phyloP scores from a whole-genome alignment of 2,113 vertebrate species.

The Falcunculus frontatus region DNA sequence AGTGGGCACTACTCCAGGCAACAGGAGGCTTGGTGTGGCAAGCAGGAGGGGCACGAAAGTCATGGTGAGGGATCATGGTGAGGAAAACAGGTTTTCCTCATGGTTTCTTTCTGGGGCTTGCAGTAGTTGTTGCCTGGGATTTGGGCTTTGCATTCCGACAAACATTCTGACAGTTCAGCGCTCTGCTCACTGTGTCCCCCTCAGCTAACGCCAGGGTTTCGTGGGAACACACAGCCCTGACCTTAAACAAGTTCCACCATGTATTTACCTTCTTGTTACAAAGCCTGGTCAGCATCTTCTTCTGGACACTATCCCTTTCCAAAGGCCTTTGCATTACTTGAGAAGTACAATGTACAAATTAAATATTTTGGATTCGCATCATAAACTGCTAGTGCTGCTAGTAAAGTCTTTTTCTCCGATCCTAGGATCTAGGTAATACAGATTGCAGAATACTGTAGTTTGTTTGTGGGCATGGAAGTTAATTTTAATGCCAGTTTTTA shows the following conservation, averaged over 20 bases:
- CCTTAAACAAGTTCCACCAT: not conserved
- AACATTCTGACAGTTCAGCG: not conserved
- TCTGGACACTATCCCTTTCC: not conserved
- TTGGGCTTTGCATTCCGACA: not conserved
- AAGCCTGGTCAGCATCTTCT: not conserved
- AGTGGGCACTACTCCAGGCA: not conserved
- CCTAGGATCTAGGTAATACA: not conserved
- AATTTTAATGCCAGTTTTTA: slow-evolving; percentile 56
- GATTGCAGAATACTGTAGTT: not conserved
- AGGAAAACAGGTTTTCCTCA: not conserved
- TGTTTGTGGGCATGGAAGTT: slow-evolving; percentile 21
- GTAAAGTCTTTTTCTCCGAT: slow-evolving; percentile 13
- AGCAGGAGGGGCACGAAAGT: not conserved
- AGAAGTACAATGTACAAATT: not conserved
- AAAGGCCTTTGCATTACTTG: not conserved
- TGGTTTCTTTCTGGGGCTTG: not conserved
- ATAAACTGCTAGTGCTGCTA: not conserved
- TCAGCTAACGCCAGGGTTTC: not conserved
- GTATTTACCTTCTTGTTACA: not conserved
- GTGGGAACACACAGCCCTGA: not conserved
- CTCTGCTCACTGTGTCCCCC: not conserved
- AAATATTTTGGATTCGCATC: slow-evolving; percentile 6
- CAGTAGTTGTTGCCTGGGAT: not conserved
- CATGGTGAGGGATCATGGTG: accelerated
- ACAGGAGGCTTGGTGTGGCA: not conserved